Evolutionary conservation across 1,140 invertebrate species (phyloP).

Genomic region (Diorhabda elongata): DNA sequence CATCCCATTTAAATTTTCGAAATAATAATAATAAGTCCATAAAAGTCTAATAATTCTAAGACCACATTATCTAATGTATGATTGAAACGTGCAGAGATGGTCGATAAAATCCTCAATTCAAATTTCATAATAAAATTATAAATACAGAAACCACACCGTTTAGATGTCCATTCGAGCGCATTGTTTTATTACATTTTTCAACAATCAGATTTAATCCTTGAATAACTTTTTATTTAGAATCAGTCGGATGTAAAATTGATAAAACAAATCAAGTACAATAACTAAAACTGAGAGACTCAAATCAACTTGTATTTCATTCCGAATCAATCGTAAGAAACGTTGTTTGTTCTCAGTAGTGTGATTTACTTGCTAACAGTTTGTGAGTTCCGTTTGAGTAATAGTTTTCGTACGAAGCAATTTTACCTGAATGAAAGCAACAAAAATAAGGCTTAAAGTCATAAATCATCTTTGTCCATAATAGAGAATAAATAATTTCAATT

Average conservation of each 20-base stretch:
- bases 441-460: no score
- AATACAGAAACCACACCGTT: not conserved
- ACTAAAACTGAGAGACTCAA: no score
- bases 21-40: not conserved
- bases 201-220: not conserved
- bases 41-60: not conserved
- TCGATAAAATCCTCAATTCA: not conserved
- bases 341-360: no score
- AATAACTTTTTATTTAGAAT: slow-evolving; percentile 3
- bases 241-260: not conserved
- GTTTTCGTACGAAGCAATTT: no score
- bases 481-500: no score
- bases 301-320: no score
- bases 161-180: not conserved
- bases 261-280: no score
- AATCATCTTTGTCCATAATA: no score
- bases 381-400: no score
- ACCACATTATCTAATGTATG: slow-evolving; percentile 2
- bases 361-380: no score
- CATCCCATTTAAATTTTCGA: not conserved
- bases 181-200: not conserved
- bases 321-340: no score
- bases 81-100: not conserved
- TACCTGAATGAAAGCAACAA: no score
- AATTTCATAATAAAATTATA: not conserved